These are phyloP conservation scores for Turritopsis dohrnii DNA, from an alignment of 30 jellyfish, hydroid and myxozoan species.

Conservation along the genomic window DNA sequence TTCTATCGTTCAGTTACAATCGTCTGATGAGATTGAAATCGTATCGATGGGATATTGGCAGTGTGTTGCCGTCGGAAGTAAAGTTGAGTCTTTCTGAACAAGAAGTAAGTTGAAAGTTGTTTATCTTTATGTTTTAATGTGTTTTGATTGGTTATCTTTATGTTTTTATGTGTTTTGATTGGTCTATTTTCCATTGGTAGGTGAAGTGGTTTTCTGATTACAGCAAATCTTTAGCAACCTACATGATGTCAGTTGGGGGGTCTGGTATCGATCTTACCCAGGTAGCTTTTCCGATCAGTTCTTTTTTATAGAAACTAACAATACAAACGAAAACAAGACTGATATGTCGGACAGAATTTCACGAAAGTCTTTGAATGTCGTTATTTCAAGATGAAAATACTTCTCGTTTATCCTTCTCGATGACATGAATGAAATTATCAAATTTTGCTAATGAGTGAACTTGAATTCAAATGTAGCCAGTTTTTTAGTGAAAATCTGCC, in stretches of 20 bases:
- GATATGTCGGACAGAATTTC: too few relatives aligned
- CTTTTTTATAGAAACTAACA: background rate
- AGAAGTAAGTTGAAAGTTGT: conserved; percentile 45
- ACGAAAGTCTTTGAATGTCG: too few relatives aligned
- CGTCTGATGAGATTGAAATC: conserved; percentile 70
- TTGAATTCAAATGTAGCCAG: too few relatives aligned
- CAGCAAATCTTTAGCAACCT: conserved; percentile 67
- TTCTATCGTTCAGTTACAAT: conserved; percentile 45
- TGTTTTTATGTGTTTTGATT: background rate
- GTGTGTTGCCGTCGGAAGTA: conserved; percentile 81
- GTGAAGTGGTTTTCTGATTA: conserved; percentile 68
- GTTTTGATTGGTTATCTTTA: background rate
- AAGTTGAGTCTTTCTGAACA: conserved; percentile 71
- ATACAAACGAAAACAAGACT: background rate
- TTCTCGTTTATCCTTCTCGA: too few relatives aligned
- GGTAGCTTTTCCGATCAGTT: conserved; percentile 25
- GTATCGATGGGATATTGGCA: conserved; percentile 94
- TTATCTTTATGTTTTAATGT: background rate
- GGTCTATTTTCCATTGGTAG: conserved; percentile 30
- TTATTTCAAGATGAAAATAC: too few relatives aligned
- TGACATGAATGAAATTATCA: too few relatives aligned
- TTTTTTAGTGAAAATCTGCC: too few relatives aligned
- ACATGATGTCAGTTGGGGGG: conserved; percentile 70
- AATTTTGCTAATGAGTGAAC: too few relatives aligned
- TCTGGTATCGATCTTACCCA: conserved; percentile 85